phyloP scores from a whole-genome alignment of 2,888 invertebrate genomes.

The Amitus sp. region DNA sequence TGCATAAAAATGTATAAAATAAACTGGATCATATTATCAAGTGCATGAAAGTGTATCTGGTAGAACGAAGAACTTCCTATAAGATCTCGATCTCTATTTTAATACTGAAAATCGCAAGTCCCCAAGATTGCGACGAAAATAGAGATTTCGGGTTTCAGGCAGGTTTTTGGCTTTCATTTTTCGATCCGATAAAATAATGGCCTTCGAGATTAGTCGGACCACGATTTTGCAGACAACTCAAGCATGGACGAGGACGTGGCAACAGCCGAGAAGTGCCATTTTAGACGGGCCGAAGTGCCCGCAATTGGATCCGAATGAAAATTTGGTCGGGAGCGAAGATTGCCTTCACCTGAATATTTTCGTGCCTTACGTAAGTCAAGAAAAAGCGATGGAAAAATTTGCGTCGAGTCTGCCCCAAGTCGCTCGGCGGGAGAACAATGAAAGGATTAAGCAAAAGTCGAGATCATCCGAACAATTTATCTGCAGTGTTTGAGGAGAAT shows the following conservation, averaged over 20 bases:
- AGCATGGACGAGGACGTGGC: constrained; percentile 51
- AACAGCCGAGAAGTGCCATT: constrained; percentile 26
- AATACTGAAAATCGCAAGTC: too few species aligned
- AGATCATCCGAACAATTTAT: constrained; percentile 17
- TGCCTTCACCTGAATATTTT: constrained; percentile 58
- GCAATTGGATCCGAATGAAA: constrained; percentile 35
- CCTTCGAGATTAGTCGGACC: not conserved
- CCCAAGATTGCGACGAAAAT: too few species aligned
- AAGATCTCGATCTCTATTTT: too few species aligned
- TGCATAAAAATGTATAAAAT: too few species aligned
- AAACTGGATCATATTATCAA: too few species aligned
- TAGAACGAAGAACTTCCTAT: too few species aligned
- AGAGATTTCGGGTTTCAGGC: too few species aligned
- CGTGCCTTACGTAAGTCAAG: constrained; percentile 51
- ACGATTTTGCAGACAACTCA: constrained; percentile 40
- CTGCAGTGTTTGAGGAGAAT: not conserved
- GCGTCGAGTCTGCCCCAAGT: not conserved
- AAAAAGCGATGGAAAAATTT: constrained; percentile 1
- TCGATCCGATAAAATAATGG: too few species aligned
- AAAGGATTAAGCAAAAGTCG: constrained; percentile 11
- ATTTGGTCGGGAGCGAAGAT: constrained; percentile 50
- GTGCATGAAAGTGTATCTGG: too few species aligned
- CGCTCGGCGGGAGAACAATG: not conserved
- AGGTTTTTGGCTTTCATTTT: too few species aligned
- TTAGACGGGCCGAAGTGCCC: constrained; percentile 47